Evolutionary conservation across 2,113 vertebrate genomes (phyloP).

Genomic region (Jacana jacana): DNA sequence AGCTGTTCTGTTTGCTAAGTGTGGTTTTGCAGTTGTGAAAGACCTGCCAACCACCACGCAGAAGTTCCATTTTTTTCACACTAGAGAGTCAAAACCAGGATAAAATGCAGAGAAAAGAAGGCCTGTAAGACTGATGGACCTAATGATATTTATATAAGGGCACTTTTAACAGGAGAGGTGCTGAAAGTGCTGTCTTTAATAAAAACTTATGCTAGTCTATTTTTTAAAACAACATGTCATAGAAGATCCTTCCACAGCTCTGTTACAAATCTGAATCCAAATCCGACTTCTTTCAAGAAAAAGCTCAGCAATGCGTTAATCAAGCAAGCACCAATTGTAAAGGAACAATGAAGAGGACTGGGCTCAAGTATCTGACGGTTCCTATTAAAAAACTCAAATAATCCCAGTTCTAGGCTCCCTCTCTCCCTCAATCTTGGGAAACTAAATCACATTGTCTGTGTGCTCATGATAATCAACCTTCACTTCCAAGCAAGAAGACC

Average conservation of each 20-base stretch:
- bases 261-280: background rate
- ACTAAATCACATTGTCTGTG: background rate
- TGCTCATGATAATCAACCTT: slow-evolving; percentile 19
- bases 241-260: background rate
- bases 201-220: background rate
- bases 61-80: background rate
- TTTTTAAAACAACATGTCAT: background rate
- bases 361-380: background rate
- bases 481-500: background rate
- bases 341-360: slow-evolving; percentile 32
- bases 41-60: background rate
- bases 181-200: background rate
- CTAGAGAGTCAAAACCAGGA: background rate
- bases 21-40: background rate
- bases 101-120: background rate
- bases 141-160: background rate
- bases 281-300: background rate
- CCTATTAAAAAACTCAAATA: background rate
- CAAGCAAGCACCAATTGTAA: background rate
- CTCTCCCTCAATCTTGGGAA: background rate
- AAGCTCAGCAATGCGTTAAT: background rate
- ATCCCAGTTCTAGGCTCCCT: background rate
- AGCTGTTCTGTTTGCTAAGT: background rate
- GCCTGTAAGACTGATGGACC: background rate
- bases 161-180: background rate